A percentile compares a stretch with the other conserved stretches of the same genome.
These are phyloP conservation scores for Bellardia bayeri DNA, from an alignment of 2,888 invertebrate species.

Conservation along the genomic window DNA sequence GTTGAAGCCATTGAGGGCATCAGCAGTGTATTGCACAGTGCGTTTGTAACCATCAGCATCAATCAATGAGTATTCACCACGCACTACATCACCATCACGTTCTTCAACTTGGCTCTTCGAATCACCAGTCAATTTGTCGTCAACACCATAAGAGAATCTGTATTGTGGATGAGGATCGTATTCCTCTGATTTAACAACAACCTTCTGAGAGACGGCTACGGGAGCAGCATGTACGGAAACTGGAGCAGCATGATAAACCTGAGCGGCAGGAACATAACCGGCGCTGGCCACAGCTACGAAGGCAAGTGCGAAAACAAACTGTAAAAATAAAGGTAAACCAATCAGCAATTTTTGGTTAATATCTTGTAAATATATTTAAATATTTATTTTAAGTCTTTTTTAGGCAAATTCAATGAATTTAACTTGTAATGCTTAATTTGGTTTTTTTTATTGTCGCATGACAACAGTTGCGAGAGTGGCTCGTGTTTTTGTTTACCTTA, in stretches of 20 bases:
- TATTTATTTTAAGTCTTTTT: neutral
- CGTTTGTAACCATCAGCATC: slow-evolving; percentile 82
- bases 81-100: slow-evolving; percentile 82
- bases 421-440: slow-evolving; percentile 34
- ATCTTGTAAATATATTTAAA: neutral
- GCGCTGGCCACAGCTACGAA: slow-evolving; percentile 81
- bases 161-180: slow-evolving; percentile 82
- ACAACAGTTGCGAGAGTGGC: neutral
- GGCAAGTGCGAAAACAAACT: slow-evolving; percentile 81
- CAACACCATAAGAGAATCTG: slow-evolving; percentile 81
- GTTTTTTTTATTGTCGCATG: slow-evolving; percentile 6
- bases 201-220: slow-evolving; percentile 73
- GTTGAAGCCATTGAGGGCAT: slow-evolving; percentile 76
- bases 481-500: slow-evolving; percentile 76
- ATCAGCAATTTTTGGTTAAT: neutral
- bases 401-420: neutral
- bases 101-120: slow-evolving; percentile 82
- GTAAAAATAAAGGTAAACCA: slow-evolving; percentile 57
- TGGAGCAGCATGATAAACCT: slow-evolving; percentile 76
- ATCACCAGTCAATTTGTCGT: slow-evolving; percentile 81
- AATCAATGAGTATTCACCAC: slow-evolving; percentile 81
- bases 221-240: slow-evolving; percentile 74
- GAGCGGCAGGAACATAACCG: slow-evolving; percentile 77
- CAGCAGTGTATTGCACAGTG: slow-evolving; percentile 77
- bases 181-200: slow-evolving; percentile 74